These are phyloP conservation scores for Zophobas atratus DNA, from an alignment of 1,140 invertebrate genomes.

Conservation along the genomic window DNA sequence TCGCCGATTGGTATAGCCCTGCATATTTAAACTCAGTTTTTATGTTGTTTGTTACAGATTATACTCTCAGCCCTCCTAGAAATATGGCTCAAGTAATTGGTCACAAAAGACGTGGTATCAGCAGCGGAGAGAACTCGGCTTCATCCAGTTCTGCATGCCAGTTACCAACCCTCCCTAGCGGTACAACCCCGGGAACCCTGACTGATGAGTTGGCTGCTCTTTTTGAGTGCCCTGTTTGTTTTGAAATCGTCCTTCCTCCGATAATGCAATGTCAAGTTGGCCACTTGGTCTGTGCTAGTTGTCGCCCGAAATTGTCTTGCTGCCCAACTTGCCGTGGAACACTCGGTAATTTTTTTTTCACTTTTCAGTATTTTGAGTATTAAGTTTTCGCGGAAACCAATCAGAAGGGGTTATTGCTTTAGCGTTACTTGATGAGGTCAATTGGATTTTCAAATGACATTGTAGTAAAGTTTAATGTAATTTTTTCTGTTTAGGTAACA, in stretches of 20 bases:
- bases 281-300: constrained; percentile 93
- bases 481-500: constrained; percentile 81
- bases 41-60: constrained; percentile 3
- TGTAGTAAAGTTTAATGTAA: background rate
- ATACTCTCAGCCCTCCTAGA: background rate
- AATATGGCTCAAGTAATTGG: constrained; percentile 60
- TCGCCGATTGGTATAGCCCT: background rate
- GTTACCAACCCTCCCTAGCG: constrained; percentile 57
- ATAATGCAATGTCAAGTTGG: constrained; percentile 92
- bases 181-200: constrained; percentile 72
- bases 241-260: constrained; percentile 99
- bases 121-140: constrained; percentile 55
- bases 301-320: constrained; percentile 95
- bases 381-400: too few species aligned
- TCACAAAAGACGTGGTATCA: constrained; percentile 59
- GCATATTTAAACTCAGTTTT: background rate
- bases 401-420: too few species aligned
- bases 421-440: too few species aligned
- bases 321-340: constrained; percentile 98
- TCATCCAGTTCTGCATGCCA: constrained; percentile 55
- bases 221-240: constrained; percentile 99
- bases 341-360: constrained; percentile 80
- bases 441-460: too few species aligned
- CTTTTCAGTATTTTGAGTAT: constrained; percentile 4
- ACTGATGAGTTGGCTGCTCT: constrained; percentile 93